Evolutionary conservation across 2,888 invertebrate genomes (phyloP).

Genomic region (Elmis aenea): DNA sequence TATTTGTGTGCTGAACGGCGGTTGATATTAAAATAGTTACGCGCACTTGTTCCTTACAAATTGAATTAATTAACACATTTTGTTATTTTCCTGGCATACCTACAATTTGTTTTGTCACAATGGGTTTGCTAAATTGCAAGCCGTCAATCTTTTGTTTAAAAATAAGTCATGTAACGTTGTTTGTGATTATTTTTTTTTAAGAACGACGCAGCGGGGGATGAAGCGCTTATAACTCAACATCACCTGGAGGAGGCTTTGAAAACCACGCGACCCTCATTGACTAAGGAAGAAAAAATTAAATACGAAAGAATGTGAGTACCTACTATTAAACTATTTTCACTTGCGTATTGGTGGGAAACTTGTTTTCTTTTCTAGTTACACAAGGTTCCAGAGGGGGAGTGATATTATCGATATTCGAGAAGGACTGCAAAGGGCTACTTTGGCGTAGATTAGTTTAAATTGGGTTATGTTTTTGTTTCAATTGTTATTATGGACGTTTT

Average conservation of each 20-base stretch:
- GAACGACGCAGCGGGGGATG: slow-evolving; percentile 9
- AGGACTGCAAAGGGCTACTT: slow-evolving; percentile 37
- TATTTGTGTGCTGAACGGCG: no score
- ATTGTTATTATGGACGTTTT: no score
- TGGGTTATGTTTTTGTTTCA: no score
- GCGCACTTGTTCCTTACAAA: no score
- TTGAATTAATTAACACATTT: no score
- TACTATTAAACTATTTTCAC: no score
- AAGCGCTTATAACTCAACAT: slow-evolving; percentile 48
- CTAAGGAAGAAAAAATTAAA: slow-evolving; percentile 60
- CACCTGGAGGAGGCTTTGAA: slow-evolving; percentile 63
- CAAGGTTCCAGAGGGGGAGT: slow-evolving; percentile 36
- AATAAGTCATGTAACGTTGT: slow-evolving; percentile 3
- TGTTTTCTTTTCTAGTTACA: slow-evolving; percentile 44
- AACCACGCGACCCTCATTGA: slow-evolving; percentile 75
- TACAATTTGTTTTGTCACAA: no score
- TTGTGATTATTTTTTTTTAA: slow-evolving; percentile 9
- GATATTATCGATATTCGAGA: slow-evolving; percentile 31
- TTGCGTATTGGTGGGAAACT: no score
- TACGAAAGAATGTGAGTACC: slow-evolving; percentile 77
- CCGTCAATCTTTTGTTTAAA: slow-evolving; percentile 11
- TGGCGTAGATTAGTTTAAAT: no score
- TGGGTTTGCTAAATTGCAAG: no score
- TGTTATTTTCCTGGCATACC: no score
- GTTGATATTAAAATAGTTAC: no score